Conservation (phyloP, 2,797 vertebrate genomes). For the Pseudochromis fuscus region DNA sequence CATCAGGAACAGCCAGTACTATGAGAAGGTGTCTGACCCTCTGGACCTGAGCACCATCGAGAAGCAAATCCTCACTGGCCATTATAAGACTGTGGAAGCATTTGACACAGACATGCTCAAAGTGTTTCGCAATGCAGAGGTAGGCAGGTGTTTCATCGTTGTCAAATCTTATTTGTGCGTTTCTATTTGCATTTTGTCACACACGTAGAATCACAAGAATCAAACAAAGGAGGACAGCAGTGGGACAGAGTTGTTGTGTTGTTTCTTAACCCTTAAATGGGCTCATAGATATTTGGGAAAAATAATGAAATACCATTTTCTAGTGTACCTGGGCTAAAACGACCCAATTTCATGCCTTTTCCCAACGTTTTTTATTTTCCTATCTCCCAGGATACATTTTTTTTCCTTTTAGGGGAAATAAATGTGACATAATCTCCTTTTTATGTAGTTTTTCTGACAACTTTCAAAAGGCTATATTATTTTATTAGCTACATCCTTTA, state of each 20-base stretch:
- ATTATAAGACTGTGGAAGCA: constrained; percentile 95
- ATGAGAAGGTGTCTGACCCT: constrained; percentile 96
- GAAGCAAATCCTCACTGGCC: constrained; percentile 95
- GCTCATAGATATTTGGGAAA: too few species aligned
- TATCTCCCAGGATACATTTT: too few species aligned
- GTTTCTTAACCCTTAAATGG: too few species aligned
- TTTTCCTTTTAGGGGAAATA: too few species aligned
- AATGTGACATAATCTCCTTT: too few species aligned
- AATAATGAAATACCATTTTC: too few species aligned
- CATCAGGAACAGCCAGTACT: constrained; percentile 94
- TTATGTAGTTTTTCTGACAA: too few species aligned
- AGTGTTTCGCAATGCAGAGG: constrained; percentile 97
- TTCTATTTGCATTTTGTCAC: neutral
- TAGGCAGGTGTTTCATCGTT: constrained; percentile 82
- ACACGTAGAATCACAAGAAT: neutral
- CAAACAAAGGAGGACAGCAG: neutral
- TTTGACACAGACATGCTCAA: constrained; percentile 98
- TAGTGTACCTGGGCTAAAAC: too few species aligned
- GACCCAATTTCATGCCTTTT: too few species aligned
- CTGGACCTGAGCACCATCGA: constrained; percentile 95
- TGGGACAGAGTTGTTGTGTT: neutral
- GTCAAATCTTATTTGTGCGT: neutral
- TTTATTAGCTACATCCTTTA: too few species aligned
- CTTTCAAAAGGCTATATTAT: too few species aligned
- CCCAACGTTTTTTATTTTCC: too few species aligned